A percentile compares a stretch with the other conserved stretches of the same genome.
Conservation (phyloP, 1,140 invertebrate genomes). For the Scaptomyza graminum region DNA sequence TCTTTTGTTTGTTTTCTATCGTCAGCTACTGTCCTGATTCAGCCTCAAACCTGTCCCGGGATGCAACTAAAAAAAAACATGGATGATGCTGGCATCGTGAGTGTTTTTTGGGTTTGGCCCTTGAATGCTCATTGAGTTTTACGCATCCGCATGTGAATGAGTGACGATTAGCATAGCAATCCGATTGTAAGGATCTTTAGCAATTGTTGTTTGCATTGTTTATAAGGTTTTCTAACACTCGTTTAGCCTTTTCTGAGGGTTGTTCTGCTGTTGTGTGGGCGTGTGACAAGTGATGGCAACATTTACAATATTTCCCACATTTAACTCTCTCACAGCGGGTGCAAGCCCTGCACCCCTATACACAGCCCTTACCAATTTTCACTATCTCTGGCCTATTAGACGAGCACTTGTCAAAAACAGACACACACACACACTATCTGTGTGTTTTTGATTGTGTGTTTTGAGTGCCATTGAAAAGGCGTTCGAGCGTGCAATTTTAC, state of each 20-base stretch:
- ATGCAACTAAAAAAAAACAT: conserved; percentile 5
- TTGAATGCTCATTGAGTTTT: conserved; percentile 75
- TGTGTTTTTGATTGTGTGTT: conserved; percentile 12
- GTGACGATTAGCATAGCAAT: conserved; percentile 71
- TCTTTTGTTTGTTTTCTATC: conserved; percentile 22
- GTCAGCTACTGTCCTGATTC: conserved; percentile 3
- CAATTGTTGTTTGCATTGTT: conserved; percentile 59
- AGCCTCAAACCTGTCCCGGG: conserved; percentile 30
- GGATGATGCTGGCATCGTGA: conserved; percentile 6
- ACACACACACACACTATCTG: conserved; percentile 13
- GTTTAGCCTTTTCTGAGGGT: conserved; percentile 40
- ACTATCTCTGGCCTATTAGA: conserved; percentile 41
- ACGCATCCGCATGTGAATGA: conserved; percentile 46
- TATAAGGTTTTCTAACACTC: conserved; percentile 51
- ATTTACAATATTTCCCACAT: conserved; percentile 65
- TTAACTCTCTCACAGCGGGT: conserved; percentile 50
- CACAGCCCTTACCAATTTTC: conserved; percentile 28
- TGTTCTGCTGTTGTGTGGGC: conserved; percentile 59
- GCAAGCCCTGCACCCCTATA: not conserved
- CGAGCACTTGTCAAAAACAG: conserved; percentile 30
- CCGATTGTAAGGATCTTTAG: conserved; percentile 66
- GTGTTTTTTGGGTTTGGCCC: conserved; percentile 20
- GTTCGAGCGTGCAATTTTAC: conserved; percentile 72
- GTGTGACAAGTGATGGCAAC: conserved; percentile 61
- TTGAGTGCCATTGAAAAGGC: conserved; percentile 72